Percentiles rank a stretch among this genome's conserved stretches.
Conservation (phyloP, 1,140 invertebrate species). For the Fopius arisanus region DNA sequence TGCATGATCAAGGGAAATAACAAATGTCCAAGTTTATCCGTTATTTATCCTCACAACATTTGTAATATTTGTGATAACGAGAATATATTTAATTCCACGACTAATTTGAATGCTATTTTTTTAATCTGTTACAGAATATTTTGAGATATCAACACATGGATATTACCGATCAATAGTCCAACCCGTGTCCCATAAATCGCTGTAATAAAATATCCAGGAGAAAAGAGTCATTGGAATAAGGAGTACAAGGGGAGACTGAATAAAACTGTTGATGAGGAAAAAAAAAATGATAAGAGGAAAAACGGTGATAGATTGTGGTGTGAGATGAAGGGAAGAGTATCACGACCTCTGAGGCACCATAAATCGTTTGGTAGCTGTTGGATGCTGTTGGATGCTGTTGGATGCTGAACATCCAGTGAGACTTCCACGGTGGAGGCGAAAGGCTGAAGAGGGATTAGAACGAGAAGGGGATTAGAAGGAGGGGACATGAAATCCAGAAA, state of each 20-base stretch:
- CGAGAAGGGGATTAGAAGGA: background rate
- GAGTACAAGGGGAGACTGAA: background rate
- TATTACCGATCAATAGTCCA: slow-evolving; percentile 18
- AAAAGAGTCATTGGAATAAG: background rate
- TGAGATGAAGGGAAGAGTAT: slow-evolving; percentile 21
- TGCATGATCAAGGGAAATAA: background rate
- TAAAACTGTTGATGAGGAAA: background rate
- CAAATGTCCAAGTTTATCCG: background rate
- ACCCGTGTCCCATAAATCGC: slow-evolving; percentile 10
- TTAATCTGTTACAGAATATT: slow-evolving; percentile 19
- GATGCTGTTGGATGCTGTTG: too few relatives aligned
- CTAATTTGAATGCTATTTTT: background rate
- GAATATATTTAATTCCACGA: background rate
- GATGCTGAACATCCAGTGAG: background rate
- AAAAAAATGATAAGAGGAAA: slow-evolving; percentile 21
- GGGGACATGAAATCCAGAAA: background rate
- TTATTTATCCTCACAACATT: background rate
- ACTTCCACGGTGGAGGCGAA: background rate
- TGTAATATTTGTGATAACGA: background rate
- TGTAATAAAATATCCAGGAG: background rate
- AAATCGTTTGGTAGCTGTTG: slow-evolving; percentile 38
- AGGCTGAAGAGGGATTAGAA: slow-evolving; percentile 21
- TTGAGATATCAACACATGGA: background rate
- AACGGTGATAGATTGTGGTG: slow-evolving; percentile 20
- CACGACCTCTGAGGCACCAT: slow-evolving; percentile 37